Percentiles rank a stretch among this genome's conserved stretches.
Conservation (phyloP, 2,888 invertebrate species). For the Thumatha senex region DNA sequence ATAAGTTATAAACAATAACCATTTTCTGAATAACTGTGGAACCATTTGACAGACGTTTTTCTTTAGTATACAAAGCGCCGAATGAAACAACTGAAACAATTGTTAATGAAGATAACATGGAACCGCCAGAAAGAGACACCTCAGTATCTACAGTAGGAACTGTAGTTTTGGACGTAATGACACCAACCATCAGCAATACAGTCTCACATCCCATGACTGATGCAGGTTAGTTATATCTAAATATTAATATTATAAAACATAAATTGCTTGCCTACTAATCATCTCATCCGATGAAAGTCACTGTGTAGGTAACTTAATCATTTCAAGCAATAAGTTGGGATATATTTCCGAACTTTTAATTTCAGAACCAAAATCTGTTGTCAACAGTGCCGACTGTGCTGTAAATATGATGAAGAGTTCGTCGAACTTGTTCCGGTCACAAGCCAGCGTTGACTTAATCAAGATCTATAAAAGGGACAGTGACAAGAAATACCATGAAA, state of each 20-base stretch:
- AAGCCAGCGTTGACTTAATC: background rate
- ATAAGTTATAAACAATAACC: background rate
- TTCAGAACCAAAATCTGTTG: no score
- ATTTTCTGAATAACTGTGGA: background rate
- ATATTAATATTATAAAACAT: no score
- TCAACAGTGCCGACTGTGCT: background rate
- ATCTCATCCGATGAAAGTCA: no score
- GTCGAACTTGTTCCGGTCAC: background rate
- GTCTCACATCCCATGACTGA: background rate
- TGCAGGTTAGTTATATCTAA: background rate
- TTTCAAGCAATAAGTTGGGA: no score
- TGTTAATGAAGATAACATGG: slow-evolving; percentile 20
- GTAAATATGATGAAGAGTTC: background rate
- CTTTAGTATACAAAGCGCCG: slow-evolving; percentile 49
- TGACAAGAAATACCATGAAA: background rate
- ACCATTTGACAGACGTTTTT: slow-evolving; percentile 1
- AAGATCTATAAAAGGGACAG: slow-evolving; percentile 5
- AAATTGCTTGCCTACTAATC: no score
- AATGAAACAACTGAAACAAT: slow-evolving; percentile 46
- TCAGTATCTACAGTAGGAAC: no score
- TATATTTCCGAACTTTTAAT: no score
- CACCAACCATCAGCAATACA: background rate
- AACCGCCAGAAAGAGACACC: slow-evolving; percentile 12
- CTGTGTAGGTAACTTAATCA: no score
- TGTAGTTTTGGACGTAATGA: background rate